phyloP scores from a whole-genome alignment of 2,797 vertebrate species.

The Vireo griseus region DNA sequence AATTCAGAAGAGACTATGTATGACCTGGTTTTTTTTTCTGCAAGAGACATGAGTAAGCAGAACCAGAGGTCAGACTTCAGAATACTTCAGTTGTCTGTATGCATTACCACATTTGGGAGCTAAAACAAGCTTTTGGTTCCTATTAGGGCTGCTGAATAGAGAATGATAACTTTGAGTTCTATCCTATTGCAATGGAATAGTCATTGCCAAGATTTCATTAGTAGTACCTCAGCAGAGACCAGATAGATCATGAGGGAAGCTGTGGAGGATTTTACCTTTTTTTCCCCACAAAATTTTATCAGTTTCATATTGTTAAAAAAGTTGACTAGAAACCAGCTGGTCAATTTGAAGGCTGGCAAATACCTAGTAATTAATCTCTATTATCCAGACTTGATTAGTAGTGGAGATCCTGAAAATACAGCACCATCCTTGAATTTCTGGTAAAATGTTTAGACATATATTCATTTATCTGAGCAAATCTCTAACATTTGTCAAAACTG shows the following conservation, averaged over 20 bases:
- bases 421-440: neutral
- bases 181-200: neutral
- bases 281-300: accelerated
- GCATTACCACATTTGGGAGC: neutral
- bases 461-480: neutral
- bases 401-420: neutral
- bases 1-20: neutral
- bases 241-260: neutral
- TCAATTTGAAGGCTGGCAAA: neutral
- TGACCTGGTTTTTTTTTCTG: neutral
- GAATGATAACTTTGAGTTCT: neutral
- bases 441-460: neutral
- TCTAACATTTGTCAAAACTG: neutral
- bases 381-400: neutral
- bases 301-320: neutral
- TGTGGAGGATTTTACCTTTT: neutral
- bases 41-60: neutral
- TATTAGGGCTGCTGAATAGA: neutral
- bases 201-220: neutral
- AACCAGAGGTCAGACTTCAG: neutral
- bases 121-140: neutral
- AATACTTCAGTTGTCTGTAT: neutral
- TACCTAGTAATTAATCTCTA: neutral
- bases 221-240: neutral
- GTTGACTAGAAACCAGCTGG: neutral